Evolutionary conservation across 2,113 vertebrate species (phyloP), one percentile per base, ranked within the genome.

Genomic region (Clarias magur): DNA sequence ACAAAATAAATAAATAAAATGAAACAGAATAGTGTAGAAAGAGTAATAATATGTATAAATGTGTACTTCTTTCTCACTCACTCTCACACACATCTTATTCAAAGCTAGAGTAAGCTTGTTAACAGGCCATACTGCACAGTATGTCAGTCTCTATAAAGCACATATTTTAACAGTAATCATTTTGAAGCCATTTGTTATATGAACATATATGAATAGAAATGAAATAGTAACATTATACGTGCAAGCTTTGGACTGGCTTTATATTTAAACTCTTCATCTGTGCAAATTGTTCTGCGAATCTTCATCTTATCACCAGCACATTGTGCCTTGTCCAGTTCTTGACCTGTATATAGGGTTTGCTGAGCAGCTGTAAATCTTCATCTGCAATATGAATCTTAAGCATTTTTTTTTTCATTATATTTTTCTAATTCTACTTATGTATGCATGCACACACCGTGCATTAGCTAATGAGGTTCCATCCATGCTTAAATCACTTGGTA

Each of bases 81-180:
- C 68, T 59, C 72, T 23, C 38, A 7, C 72, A 27, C 56, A 76
- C 75, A 85, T 83, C 84, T 48, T 7, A 48, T 84, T 86, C 73
- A 90, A 81, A 88, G 80, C 65, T 80, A 73, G 78, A 60, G 80
- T 72, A 42, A 70, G 56, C 81, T 59, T 82, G 23, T 57, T 25
- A 19, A 72, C 65, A 48, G 8, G 15, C 16, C 27, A 23, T 80
- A 76, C 19, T 80, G 78, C 80, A 82, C 34, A 82, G 57, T 56
- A 65, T 83, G 67, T 73, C 48, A 17, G 25, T 59, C 16, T 59
- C 57, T 59, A 17, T 19, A 59, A 15, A 4, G 16, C 4, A 5
- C 16, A 59, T 59, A 3, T 48, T 48, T 48, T 48, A 25, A 25
- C 42, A 75, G 38, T 76, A 42, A 73, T 73, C 15, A 8, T 34